Conservation (phyloP, 2,113 vertebrate species). For the Festucalex cinctus region DNA sequence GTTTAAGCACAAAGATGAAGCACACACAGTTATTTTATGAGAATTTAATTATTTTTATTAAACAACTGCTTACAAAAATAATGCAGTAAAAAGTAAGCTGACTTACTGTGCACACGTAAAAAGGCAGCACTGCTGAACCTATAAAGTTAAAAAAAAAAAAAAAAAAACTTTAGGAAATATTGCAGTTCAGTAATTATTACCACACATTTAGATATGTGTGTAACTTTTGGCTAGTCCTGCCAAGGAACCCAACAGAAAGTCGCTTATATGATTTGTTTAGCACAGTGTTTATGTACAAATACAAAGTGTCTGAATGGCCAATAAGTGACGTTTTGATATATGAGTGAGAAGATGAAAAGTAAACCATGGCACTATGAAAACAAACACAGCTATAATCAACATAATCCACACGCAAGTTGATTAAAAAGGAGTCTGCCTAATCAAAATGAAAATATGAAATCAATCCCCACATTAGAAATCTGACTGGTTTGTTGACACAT, state of each 20-base stretch:
- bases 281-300: no score
- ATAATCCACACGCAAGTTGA: not conserved
- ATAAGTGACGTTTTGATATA: not conserved
- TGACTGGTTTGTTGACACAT: not conserved
- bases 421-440: not conserved
- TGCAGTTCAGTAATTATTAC: no score
- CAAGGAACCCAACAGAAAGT: no score
- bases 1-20: not conserved
- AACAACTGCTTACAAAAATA: not conserved
- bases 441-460: not conserved
- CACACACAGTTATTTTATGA: not conserved
- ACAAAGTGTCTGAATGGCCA: no score
- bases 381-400: not conserved
- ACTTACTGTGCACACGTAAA: not conserved
- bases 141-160: not conserved
- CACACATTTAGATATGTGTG: not conserved
- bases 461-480: not conserved
- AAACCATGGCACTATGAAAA: not conserved
- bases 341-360: not conserved
- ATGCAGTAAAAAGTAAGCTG: not conserved
- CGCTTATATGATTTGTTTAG: no score
- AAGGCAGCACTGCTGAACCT: no score
- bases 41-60: not conserved
- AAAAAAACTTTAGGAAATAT: no score
- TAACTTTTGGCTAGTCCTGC: no score